Evolutionary conservation across 2,113 vertebrate species (phyloP), one percentile per base, ranked within the genome.

Genomic region (Labrus mixtus): DNA sequence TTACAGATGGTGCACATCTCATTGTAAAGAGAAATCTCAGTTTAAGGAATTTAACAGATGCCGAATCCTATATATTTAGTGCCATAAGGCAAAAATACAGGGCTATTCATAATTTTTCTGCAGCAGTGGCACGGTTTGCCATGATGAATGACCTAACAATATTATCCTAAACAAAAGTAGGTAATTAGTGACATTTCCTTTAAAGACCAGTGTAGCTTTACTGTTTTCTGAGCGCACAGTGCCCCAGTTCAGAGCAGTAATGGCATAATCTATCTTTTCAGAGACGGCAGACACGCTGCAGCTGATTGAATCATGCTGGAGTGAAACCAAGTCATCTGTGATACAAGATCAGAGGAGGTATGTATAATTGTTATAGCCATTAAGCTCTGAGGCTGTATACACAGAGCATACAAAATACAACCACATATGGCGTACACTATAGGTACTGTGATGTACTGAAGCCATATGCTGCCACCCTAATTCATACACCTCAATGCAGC

Each of bases 181-280:
- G 76, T 84, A 92, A 91, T 93, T 88, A 90, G 84, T 86, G 84
- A 70, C 50, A 50, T 87, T 90, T 90, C 80, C 84, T 87, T 82
- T 83, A 72, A 79, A 90, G 73, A 75, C 73, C 77, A 51, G 36
- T 67, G 76, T 68, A 55, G 74, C 81, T 68, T n/a, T 57, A 61
- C 73, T 78, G 89, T 86, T 85, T 85, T 87, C 68, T 68, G 48
- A 79, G 67, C 55, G 70, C 78, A 75, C 87, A 82, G 79, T 15
- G 60, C 64, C 76, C 74, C 64, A 73, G 79, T 85, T 87, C 79
- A 72, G 70, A 87, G 68, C 56, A 17, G 65, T 84, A 85, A 69
- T 78, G 67, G 70, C 79, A 72, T 81, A 73, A 91, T 92, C 86
- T 79, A 80, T 91, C 86, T 91, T 89, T 86, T 87, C 82, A 80